Evolutionary conservation across 2,888 invertebrate genomes (phyloP).

Genomic region (Rhorus exstirpatorius): DNA sequence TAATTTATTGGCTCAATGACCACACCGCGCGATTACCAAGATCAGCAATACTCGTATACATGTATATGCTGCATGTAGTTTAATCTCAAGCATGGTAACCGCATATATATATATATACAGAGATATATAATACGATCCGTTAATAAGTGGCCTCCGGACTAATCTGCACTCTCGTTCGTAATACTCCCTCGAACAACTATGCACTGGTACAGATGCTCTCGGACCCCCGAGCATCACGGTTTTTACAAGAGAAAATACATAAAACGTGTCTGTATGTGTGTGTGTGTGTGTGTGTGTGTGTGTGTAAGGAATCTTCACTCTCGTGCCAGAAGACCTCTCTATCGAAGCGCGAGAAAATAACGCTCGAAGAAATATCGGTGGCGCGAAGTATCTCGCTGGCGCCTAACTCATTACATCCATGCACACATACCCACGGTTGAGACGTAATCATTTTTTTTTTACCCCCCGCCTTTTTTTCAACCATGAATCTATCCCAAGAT

Average conservation of each 20-base stretch:
- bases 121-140: slow-evolving; percentile 20
- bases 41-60: slow-evolving; percentile 10
- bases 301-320: slow-evolving; percentile 44
- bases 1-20: slow-evolving; percentile 68
- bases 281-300: too few relatives aligned
- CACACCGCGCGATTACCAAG: slow-evolving; percentile 48
- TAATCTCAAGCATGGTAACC: slow-evolving; percentile 53
- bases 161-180: slow-evolving; percentile 67
- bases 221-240: slow-evolving; percentile 1
- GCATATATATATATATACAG: slow-evolving; percentile 22
- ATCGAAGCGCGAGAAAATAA: slow-evolving; percentile 63
- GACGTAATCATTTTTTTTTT: slow-evolving; percentile 63
- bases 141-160: slow-evolving; percentile 59
- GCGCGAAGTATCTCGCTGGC: slow-evolving; percentile 70
- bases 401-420: slow-evolving; percentile 74
- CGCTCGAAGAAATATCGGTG: slow-evolving; percentile 67
- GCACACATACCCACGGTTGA: slow-evolving; percentile 48
- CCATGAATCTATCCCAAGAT: too few relatives aligned
- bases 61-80: too few relatives aligned
- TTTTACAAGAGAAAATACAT: slow-evolving; percentile 18
- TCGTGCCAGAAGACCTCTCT: slow-evolving; percentile 30
- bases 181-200: slow-evolving; percentile 60
- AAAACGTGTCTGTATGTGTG: slow-evolving; percentile 28
- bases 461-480: slow-evolving; percentile 31
- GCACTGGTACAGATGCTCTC: slow-evolving; percentile 15